These are phyloP conservation scores for Alligator sinensis DNA, from an alignment of 2,113 vertebrate genomes.

Conservation along the genomic window DNA sequence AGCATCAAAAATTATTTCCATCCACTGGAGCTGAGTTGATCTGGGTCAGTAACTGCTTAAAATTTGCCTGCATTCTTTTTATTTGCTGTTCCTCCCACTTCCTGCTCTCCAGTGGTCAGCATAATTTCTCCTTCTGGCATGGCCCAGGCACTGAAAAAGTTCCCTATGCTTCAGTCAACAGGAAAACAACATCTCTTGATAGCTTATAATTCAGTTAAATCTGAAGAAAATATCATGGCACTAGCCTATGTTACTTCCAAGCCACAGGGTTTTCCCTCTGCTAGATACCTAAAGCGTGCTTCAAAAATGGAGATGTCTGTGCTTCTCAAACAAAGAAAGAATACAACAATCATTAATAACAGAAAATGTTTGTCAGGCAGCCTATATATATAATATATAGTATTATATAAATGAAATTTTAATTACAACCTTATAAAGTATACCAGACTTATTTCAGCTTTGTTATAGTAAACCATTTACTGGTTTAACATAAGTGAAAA, in stretches of 20 bases:
- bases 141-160: no score
- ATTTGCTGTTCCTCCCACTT: no score
- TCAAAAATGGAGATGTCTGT: neutral
- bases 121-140: no score
- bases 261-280: neutral
- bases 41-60: no score
- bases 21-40: no score
- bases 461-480: neutral
- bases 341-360: neutral
- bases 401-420: neutral
- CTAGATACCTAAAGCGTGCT: neutral
- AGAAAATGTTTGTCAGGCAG: neutral
- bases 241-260: conserved; percentile 10
- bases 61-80: no score
- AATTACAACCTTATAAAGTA: neutral
- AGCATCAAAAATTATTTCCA: no score
- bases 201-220: conserved; percentile 38
- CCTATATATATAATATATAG: no score
- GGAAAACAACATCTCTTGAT: conserved; percentile 47
- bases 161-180: neutral
- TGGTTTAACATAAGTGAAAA: no score
- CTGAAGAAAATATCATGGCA: conserved; percentile 53
- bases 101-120: no score
- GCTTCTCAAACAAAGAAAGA: neutral
- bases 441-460: neutral